Base-by-base conservation (phyloP, 2,888 invertebrate species). In the Polydrusus pterygomalis region DNA sequence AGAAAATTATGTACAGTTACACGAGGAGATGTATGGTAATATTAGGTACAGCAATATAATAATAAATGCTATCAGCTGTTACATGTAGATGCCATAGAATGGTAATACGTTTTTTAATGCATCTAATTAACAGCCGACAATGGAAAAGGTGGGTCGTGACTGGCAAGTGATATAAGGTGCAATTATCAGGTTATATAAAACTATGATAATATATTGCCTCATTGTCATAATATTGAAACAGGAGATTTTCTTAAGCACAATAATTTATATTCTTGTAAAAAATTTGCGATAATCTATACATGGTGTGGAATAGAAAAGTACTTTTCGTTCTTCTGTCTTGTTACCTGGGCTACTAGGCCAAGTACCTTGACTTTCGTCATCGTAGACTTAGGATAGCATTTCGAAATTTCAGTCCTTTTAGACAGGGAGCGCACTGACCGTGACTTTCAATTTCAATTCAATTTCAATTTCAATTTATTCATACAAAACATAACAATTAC, bases 71-170 rank as follows among this genome's bases (percentile, higher is more conserved):
- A 43, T 43, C 60, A 34, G 60, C 60, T 38, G 38, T 43, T 43
- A 43, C 43, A 34, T 43, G 11, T 45, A 63, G 43, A 63, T 20
- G 43, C 20, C 11, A n/a, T 30, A 30, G n/a, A 64, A 25, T 47
- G 13, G 15, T 64, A 64, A 64, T 47, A 20, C 25, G 47, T 30
- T 13, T 15, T 13, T 64, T 49, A 34, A 30, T 47, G 49, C 30
- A 49, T 64, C 64, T 64, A 64, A 64, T 64, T 64, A 34, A 8
- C n/a, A 25, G 10, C 38, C 49, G 45, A 43, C 63, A 18, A 47
- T 49, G 13, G 30, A 64, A 64, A 63, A 64, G 64, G 64, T 64
- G 49, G 49, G n/a, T 64, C 64, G 64, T 64, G 64, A 64, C 64
- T 45, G 49, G 17, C 34, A 64, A 45, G 30, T 30, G 10, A 10